phyloP scores from a whole-genome alignment of 2,113 vertebrate species.

The Hemibagrus wyckioides region DNA sequence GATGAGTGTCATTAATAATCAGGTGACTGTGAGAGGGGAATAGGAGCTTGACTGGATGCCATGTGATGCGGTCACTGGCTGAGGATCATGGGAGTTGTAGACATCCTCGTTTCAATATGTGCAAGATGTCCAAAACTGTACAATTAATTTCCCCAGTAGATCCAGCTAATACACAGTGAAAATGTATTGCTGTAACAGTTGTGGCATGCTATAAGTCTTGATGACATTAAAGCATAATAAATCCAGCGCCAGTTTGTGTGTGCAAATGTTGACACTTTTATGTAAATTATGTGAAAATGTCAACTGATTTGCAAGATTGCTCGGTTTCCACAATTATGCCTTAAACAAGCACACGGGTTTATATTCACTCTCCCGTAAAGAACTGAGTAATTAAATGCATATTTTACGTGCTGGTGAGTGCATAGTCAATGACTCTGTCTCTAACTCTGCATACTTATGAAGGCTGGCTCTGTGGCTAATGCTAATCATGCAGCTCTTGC shows the following conservation, averaged over 20 bases:
- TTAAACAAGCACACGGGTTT: constrained; percentile 23
- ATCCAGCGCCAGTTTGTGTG: constrained; percentile 4
- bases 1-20: constrained; percentile 18
- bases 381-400: constrained; percentile 62
- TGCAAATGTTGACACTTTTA: constrained; percentile 31
- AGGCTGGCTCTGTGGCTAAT: constrained; percentile 43
- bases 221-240: constrained; percentile 38
- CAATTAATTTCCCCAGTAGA: constrained; percentile 9
- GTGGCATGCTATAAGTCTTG: constrained; percentile 7
- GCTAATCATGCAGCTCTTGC: constrained; percentile 40
- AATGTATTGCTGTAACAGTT: neutral
- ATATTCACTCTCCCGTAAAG: constrained; percentile 56
- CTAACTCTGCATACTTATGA: constrained; percentile 51
- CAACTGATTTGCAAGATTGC: constrained; percentile 39
- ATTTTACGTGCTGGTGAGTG: constrained; percentile 57
- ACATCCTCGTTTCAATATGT: neutral
- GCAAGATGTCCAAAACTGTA: neutral
- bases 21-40: neutral
- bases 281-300: constrained; percentile 31
- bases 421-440: constrained; percentile 52
- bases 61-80: neutral
- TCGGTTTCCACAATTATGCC: constrained; percentile 8
- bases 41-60: constrained; percentile 9
- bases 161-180: neutral
- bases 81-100: constrained; percentile 3